A percentile compares a stretch with the other conserved stretches of the same genome.
phyloP scores from a whole-genome alignment of 2,888 invertebrate genomes.

The Lycia hirtaria region DNA sequence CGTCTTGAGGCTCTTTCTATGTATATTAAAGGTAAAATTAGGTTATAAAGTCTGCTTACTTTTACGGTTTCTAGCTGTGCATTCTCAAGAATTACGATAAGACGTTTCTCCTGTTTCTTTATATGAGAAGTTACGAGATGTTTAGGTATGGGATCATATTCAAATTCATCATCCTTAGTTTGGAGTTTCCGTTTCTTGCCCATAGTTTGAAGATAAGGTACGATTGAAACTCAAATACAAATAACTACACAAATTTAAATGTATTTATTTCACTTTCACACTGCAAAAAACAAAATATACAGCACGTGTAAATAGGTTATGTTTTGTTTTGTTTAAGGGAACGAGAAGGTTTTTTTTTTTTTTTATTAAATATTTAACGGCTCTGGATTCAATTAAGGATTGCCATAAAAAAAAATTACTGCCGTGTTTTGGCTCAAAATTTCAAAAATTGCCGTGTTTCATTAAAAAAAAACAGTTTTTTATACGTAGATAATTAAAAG shows the following conservation, averaged over 20 bases:
- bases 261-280: neutral
- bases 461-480: no score
- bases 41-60: slow-evolving; percentile 79
- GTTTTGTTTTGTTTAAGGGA: no score
- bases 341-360: no score
- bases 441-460: no score
- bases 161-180: slow-evolving; percentile 88
- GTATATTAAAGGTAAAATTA: neutral
- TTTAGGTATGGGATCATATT: slow-evolving; percentile 91
- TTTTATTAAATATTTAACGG: no score
- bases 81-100: slow-evolving; percentile 96
- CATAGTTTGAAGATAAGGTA: slow-evolving; percentile 53
- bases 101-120: slow-evolving; percentile 93
- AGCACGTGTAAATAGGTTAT: neutral
- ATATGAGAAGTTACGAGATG: slow-evolving; percentile 92
- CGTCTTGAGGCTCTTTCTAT: no score
- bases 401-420: no score
- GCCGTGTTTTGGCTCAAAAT: no score
- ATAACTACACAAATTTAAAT: neutral
- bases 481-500: no score
- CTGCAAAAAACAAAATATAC: neutral
- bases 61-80: slow-evolving; percentile 98
- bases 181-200: slow-evolving; percentile 79
- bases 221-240: neutral
- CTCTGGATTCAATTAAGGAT: no score